These are phyloP conservation scores for Clitarchus hookeri DNA, from an alignment of 2,888 invertebrate species.

Conservation along the genomic window DNA sequence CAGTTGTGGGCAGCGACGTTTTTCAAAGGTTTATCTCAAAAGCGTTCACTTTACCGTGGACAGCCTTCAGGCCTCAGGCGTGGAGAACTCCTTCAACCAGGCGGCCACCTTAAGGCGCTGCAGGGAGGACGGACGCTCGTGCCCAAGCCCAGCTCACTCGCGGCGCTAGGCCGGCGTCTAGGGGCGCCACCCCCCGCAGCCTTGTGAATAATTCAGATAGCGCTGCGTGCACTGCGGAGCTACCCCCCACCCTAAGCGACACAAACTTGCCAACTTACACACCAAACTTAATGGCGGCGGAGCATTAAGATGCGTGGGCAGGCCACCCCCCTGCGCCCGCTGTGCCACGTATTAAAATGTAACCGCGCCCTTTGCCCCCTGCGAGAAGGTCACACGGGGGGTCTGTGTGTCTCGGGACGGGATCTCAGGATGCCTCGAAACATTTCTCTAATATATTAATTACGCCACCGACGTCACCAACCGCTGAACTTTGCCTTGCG, in stretches of 20 bases:
- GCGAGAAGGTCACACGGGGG: neutral
- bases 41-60: too few species aligned
- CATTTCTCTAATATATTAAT: neutral
- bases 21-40: too few species aligned
- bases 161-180: neutral
- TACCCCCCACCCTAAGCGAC: neutral
- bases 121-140: too few species aligned
- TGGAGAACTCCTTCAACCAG: too few species aligned
- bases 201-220: constrained; percentile 2
- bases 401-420: neutral
- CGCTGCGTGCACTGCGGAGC: neutral
- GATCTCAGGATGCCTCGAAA: neutral
- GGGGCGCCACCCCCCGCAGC: neutral
- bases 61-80: too few species aligned
- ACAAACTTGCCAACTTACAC: constrained; percentile 6
- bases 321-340: neutral
- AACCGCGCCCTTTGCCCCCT: neutral
- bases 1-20: too few species aligned
- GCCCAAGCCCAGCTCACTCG: neutral
- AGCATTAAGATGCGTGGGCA: neutral
- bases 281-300: neutral
- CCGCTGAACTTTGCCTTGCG: too few species aligned
- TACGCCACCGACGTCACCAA: too few species aligned
- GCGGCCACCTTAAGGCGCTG: too few species aligned
- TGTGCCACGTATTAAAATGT: neutral